Percentiles rank a stretch among this genome's conserved stretches.
Conservation (phyloP, 2,113 vertebrate species). For the Austrofundulus limnaeus region DNA sequence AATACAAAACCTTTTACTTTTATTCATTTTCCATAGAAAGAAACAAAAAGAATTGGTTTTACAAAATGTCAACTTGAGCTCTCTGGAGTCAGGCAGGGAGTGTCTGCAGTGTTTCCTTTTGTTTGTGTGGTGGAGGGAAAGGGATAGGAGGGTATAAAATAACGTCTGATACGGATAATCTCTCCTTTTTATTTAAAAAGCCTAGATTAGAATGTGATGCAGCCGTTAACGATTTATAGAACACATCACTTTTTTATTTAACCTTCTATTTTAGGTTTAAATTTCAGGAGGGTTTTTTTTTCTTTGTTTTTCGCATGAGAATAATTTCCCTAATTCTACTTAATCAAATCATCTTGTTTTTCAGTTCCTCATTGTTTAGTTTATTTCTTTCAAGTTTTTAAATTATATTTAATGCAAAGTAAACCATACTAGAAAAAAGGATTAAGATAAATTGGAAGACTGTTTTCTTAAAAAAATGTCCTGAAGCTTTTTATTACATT, state of each 20-base stretch:
- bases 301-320: background rate
- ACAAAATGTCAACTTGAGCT: background rate
- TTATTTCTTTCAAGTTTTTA: background rate
- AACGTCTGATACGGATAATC: background rate
- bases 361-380: background rate
- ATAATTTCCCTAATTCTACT: conserved; percentile 1
- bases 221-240: background rate
- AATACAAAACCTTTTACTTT: too few relatives aligned
- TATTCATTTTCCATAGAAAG: too few relatives aligned
- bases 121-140: background rate
- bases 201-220: background rate
- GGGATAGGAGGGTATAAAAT: background rate
- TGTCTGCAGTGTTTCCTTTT: background rate
- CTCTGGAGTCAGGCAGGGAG: background rate
- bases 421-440: background rate
- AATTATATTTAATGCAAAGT: too few relatives aligned
- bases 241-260: too few relatives aligned
- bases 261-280: too few relatives aligned
- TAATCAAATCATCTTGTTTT: background rate
- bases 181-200: conserved; percentile 1
- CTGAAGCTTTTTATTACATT: background rate
- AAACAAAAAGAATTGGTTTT: too few relatives aligned
- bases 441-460: background rate
- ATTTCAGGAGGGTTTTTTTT: too few relatives aligned
- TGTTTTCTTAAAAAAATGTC: background rate